phyloP scores from a whole-genome alignment of 2,113 vertebrate species.

The Cardinalis cardinalis region DNA sequence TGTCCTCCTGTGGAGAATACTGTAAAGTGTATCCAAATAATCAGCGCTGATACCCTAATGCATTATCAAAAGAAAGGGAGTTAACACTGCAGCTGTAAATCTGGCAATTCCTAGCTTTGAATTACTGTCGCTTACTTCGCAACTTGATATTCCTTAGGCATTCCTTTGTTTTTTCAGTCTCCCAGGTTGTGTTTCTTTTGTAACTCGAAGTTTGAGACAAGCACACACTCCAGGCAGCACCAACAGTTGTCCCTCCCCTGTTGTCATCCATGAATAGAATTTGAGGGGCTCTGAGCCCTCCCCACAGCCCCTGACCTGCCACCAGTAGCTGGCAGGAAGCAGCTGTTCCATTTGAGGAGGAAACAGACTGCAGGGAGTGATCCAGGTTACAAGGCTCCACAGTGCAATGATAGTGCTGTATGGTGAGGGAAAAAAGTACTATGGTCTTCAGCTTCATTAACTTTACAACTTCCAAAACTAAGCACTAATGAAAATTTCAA shows the following conservation, averaged over 20 bases:
- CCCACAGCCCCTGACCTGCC: neutral
- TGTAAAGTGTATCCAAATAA: neutral
- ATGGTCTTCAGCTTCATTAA: neutral
- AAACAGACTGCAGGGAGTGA: neutral
- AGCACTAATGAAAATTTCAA: neutral
- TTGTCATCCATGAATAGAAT: neutral
- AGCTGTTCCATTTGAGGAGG: neutral
- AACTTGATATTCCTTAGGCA: neutral
- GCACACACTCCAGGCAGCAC: fast-evolving
- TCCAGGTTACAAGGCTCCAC: neutral
- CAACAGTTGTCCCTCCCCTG: neutral
- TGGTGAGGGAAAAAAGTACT: neutral
- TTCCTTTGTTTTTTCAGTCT: neutral
- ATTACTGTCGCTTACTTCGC: neutral
- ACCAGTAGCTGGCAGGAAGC: neutral
- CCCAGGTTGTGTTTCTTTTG: neutral
- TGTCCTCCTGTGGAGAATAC: neutral
- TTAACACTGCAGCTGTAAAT: neutral
- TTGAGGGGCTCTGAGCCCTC: neutral
- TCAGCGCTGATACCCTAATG: neutral
- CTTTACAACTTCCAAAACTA: neutral
- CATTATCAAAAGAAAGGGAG: neutral
- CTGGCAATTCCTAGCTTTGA: neutral
- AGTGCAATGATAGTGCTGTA: neutral
- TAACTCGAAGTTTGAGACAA: neutral